phyloP scores from a whole-genome alignment of 2,113 vertebrate species.

The Ageneiosus marmoratus region DNA sequence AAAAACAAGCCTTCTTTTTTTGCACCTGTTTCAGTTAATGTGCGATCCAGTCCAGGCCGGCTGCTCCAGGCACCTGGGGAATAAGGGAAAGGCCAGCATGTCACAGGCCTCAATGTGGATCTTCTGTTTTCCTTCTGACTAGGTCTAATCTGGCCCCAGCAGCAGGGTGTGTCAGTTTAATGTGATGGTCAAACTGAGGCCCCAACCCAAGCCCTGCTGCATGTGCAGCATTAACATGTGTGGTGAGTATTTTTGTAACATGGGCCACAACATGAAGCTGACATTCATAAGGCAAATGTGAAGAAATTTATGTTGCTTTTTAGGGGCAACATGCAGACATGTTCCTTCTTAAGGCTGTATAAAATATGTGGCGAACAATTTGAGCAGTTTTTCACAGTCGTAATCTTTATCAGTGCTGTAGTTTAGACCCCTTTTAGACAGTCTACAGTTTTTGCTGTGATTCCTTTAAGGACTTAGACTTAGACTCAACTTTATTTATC shows the following conservation, averaged over 20 bases:
- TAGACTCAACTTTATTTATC: too few relatives aligned
- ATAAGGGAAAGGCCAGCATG: conserved; percentile 53
- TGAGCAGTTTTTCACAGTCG: background rate
- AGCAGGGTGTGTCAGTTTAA: conserved; percentile 65
- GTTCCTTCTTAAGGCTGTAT: background rate
- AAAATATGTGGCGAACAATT: background rate
- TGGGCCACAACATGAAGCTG: conserved; percentile 67
- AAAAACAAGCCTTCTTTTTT: conserved; percentile 67
- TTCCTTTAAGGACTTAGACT: background rate
- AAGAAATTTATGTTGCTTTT: conserved; percentile 68
- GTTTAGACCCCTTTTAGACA: background rate
- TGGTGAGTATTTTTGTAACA: conserved; percentile 72
- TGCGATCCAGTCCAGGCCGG: conserved; percentile 51
- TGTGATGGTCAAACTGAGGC: conserved; percentile 67
- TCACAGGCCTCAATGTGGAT: conserved; percentile 69
- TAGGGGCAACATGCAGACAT: conserved; percentile 69
- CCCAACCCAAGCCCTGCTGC: conserved; percentile 63
- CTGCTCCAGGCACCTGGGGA: conserved; percentile 63
- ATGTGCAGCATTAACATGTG: conserved; percentile 74
- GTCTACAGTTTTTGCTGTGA: background rate
- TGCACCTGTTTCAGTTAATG: conserved; percentile 83
- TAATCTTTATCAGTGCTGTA: conserved; percentile 18
- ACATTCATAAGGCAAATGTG: conserved; percentile 75
- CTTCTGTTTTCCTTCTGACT: conserved; percentile 64
- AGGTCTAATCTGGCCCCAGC: conserved; percentile 54